phyloP scores from a whole-genome alignment of 2,888 invertebrate genomes.

The Geophilus truncorum region DNA sequence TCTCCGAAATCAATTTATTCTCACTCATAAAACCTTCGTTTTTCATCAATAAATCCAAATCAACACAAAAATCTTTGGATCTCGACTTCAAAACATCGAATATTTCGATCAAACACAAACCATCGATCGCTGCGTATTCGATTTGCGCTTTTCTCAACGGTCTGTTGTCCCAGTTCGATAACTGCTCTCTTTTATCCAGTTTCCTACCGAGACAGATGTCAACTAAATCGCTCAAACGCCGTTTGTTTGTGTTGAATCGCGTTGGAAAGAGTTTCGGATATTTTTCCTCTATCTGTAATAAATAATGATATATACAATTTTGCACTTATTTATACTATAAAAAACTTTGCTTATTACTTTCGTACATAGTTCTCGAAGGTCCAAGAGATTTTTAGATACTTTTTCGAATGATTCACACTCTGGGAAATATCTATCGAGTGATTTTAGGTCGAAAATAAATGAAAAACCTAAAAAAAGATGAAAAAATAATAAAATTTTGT shows the following conservation, averaged over 20 bases:
- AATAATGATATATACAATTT: no score
- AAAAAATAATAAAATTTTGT: neutral
- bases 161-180: constrained; percentile 83
- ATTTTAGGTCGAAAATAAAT: no score
- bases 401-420: no score
- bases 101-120: constrained; percentile 38
- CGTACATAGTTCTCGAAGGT: no score
- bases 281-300: constrained; percentile 34
- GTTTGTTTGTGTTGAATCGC: no score
- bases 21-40: constrained; percentile 40
- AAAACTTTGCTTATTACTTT: no score
- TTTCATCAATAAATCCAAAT: constrained; percentile 31
- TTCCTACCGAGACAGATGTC: constrained; percentile 68
- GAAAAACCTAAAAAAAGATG: no score
- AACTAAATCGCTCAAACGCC: constrained; percentile 66
- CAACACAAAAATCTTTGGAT: neutral
- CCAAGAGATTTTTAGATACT: no score
- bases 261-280: constrained; percentile 28
- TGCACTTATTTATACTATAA: no score
- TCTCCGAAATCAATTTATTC: no score
- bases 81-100: neutral
- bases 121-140: constrained; percentile 61
- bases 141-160: constrained; percentile 73
- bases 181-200: constrained; percentile 80
- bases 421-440: constrained; percentile 35